phyloP scores from a whole-genome alignment of 2,797 vertebrate genomes.

The Eidolon dupreanum region DNA sequence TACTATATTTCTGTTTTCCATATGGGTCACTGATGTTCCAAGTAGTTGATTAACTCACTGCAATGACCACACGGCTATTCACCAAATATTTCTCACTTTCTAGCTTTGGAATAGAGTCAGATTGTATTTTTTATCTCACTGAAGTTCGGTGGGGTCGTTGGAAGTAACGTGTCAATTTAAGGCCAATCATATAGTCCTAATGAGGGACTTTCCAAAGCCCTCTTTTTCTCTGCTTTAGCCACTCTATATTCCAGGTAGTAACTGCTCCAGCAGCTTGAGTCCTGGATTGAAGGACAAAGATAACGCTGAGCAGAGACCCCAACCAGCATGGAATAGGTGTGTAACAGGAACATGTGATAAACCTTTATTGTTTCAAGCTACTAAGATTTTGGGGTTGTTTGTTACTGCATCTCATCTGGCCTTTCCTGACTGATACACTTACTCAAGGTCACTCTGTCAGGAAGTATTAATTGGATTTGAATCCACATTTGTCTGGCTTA shows the following conservation, averaged over 20 bases:
- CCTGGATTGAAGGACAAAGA: background rate
- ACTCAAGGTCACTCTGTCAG: background rate
- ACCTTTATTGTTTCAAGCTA: background rate
- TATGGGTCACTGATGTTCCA: background rate
- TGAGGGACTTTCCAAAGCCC: background rate
- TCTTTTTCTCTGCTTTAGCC: background rate
- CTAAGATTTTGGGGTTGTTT: background rate
- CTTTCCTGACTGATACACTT: background rate
- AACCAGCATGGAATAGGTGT: background rate
- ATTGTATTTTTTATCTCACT: background rate
- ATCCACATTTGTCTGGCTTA: background rate
- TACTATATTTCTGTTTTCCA: background rate
- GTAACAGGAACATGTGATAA: background rate
- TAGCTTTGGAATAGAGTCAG: background rate
- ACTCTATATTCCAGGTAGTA: background rate
- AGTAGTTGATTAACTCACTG: background rate
- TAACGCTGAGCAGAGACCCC: background rate
- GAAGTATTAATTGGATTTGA: background rate
- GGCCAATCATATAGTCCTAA: background rate
- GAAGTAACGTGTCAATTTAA: background rate
- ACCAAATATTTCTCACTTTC: background rate
- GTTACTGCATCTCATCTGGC: background rate
- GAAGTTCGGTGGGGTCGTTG: background rate
- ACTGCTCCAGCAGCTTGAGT: background rate
- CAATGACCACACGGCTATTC: background rate